A percentile compares a stretch with the other conserved stretches of the same genome.
Evolutionary conservation across 2,888 invertebrate species (phyloP).

Genomic region (Campoplex capitator): DNA sequence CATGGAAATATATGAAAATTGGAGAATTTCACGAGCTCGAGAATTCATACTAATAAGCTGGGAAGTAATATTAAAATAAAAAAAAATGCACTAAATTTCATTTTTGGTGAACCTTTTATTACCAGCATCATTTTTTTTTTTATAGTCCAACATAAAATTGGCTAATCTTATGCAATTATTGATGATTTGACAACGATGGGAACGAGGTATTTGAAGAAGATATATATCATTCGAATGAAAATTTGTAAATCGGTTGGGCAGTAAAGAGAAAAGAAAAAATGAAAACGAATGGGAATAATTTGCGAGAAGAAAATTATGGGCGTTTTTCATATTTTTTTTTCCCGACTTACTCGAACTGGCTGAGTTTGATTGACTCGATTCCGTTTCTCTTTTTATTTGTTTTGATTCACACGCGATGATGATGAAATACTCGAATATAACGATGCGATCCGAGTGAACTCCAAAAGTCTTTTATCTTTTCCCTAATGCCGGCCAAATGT

Average conservation of each 20-base stretch:
- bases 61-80: neutral
- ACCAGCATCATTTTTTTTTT: neutral
- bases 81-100: neutral
- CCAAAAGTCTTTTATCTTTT: too few relatives aligned
- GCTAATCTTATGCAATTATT: neutral
- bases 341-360: neutral
- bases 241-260: neutral
- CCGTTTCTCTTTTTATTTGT: neutral
- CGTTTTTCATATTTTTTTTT: neutral
- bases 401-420: too few relatives aligned
- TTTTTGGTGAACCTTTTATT: neutral
- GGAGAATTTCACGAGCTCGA: constrained; percentile 3
- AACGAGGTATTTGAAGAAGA: neutral
- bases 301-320: neutral
- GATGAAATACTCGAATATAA: too few relatives aligned
- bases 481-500: too few relatives aligned
- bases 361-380: neutral
- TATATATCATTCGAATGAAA: too few relatives aligned
- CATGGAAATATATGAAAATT: neutral
- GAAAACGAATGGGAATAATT: neutral
- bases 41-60: constrained; percentile 8
- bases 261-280: neutral
- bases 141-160: neutral
- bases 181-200: neutral
- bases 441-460: too few relatives aligned